These are phyloP conservation scores for Myanophis thanlyinensis DNA, from an alignment of 2,113 vertebrate species.

Conservation along the genomic window DNA sequence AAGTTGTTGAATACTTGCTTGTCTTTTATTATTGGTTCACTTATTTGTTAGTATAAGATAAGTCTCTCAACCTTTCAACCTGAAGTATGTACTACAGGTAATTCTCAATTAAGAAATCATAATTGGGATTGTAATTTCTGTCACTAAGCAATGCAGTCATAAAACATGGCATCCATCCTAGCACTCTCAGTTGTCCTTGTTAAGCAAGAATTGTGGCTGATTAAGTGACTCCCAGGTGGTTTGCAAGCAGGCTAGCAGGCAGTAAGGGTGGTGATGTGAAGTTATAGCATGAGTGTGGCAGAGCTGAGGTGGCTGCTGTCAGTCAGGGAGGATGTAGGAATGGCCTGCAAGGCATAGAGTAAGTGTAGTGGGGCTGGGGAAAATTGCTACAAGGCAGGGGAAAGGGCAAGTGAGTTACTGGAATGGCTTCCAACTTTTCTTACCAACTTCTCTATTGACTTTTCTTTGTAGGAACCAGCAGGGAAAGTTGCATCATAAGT, in stretches of 20 bases:
- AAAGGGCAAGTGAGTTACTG: background rate
- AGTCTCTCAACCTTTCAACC: background rate
- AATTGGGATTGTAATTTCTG: no score
- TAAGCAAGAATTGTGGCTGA: no score
- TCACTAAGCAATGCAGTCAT: no score
- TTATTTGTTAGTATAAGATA: background rate
- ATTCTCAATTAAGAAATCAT: no score
- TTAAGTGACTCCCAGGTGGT: background rate
- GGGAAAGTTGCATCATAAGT: background rate
- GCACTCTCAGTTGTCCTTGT: background rate
- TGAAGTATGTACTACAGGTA: background rate
- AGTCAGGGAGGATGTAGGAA: no score
- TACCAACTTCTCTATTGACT: no score
- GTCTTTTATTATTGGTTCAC: background rate
- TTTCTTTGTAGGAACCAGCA: no score
- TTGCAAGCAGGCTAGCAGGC: background rate
- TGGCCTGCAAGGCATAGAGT: background rate
- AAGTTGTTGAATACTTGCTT: no score
- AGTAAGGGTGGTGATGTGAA: background rate
- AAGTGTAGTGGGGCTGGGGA: background rate
- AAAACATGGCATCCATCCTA: no score
- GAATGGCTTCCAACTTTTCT: no score
- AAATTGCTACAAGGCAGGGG: background rate
- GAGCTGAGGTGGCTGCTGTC: background rate
- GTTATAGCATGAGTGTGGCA: background rate